A percentile compares a stretch with the other conserved stretches of the same genome.
Evolutionary conservation across 1,140 invertebrate genomes (phyloP).

Genomic region (Drosophila punjabiensis): DNA sequence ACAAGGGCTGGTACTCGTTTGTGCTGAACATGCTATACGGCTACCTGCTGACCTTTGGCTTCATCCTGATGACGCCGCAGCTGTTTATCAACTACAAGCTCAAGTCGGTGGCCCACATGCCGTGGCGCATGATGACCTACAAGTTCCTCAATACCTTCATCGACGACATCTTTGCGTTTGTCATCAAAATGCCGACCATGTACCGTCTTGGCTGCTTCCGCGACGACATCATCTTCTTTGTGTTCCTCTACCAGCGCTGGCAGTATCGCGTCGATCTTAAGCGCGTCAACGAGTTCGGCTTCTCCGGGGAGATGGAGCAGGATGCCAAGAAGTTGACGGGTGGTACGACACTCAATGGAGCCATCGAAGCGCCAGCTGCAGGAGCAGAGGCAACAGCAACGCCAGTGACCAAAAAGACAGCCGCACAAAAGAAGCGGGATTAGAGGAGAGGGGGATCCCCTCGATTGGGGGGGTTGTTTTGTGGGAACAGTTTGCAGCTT

Average conservation of each 20-base stretch:
- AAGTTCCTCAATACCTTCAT: slow-evolving; percentile 99
- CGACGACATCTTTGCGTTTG: slow-evolving; percentile 99
- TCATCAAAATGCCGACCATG: slow-evolving; percentile 99
- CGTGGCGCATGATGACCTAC: slow-evolving; percentile 99
- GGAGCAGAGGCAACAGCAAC: slow-evolving; percentile 9
- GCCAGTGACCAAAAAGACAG: slow-evolving; percentile 66
- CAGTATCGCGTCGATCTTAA: slow-evolving; percentile 98
- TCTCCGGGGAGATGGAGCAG: slow-evolving; percentile 90
- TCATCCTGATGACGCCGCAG: slow-evolving; percentile 99
- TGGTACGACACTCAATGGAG: slow-evolving; percentile 19
- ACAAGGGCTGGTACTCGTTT: slow-evolving; percentile 99
- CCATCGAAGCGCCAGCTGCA: slow-evolving; percentile 50
- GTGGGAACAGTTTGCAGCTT: slow-evolving; percentile 14
- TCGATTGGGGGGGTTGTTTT: neutral
- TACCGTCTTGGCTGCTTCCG: slow-evolving; percentile 98
- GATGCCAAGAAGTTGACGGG: slow-evolving; percentile 51
- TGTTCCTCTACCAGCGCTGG: slow-evolving; percentile 99
- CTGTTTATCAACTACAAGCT: slow-evolving; percentile 99
- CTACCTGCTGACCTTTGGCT: slow-evolving; percentile 99
- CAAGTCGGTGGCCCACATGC: slow-evolving; percentile 99
- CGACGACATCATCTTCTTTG: slow-evolving; percentile 99
- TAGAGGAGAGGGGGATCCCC: slow-evolving; percentile 34
- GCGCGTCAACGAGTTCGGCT: slow-evolving; percentile 98
- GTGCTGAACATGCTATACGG: slow-evolving; percentile 98
- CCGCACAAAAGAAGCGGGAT: slow-evolving; percentile 78